phyloP scores from a whole-genome alignment of 2,797 vertebrate species.

The Gambusia yucatana region DNA sequence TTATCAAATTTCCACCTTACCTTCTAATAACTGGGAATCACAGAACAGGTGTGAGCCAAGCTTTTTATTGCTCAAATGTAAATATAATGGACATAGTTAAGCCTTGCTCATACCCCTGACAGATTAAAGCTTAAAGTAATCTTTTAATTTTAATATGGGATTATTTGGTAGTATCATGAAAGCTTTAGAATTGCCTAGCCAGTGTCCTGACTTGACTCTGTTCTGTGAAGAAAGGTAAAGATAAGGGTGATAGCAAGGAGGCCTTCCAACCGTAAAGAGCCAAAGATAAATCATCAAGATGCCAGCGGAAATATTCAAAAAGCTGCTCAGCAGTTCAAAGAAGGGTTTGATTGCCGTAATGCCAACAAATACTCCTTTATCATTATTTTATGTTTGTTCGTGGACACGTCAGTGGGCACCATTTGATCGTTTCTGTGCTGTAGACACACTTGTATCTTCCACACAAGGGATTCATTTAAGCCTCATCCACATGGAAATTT shows the following conservation, averaged over 20 bases:
- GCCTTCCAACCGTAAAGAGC: too few relatives aligned
- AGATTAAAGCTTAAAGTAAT: too few relatives aligned
- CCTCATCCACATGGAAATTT: conserved; percentile 22
- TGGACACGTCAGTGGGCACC: neutral
- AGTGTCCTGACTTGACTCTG: too few relatives aligned
- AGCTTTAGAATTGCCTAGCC: too few relatives aligned
- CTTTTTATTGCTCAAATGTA: neutral
- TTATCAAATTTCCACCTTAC: neutral
- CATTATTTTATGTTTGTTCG: too few relatives aligned
- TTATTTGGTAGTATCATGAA: too few relatives aligned
- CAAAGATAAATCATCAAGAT: neutral
- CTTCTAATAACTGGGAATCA: neutral
- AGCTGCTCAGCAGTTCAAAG: neutral
- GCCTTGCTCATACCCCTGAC: too few relatives aligned
- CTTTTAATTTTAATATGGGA: too few relatives aligned
- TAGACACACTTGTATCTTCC: neutral
- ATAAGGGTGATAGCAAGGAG: too few relatives aligned
- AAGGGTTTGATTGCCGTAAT: too few relatives aligned
- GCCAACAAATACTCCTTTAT: neutral
- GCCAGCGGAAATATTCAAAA: neutral
- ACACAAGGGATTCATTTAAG: conserved; percentile 12
- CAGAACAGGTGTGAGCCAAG: neutral
- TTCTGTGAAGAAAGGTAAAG: too few relatives aligned
- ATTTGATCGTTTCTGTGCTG: neutral
- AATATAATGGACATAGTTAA: neutral